Base-by-base conservation (phyloP, 1,140 invertebrate species). In the Alviniconcha marisindica region DNA sequence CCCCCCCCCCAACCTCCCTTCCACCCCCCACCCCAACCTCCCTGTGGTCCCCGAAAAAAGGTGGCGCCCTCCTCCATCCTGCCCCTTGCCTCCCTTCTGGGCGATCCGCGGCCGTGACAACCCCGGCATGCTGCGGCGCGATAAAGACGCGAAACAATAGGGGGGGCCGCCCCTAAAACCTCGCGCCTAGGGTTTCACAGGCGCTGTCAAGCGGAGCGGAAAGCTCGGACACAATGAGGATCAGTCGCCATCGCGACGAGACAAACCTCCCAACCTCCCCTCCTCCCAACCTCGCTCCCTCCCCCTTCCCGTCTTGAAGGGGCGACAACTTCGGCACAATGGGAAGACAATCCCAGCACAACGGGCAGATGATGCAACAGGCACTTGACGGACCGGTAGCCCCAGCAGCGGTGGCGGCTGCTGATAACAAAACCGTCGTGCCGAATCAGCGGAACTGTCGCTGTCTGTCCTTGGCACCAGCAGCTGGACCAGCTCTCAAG, bases 211-310 rank as follows among this genome's bases (percentile, higher is more conserved):
- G 60, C 24, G 7, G 28, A n/a, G 60, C 60, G 28, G 60, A 63
- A 63, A 63, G 7, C 60, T 63, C 28, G 21, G 60, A 63, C 60
- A 10, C 5, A 14, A 63, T 63, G 24, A 31, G 60, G 60, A 63
- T 63, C 60, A 31, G 60, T 63, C 60, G 60, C 60, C 60, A 63
- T 63, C 60, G 24, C 60, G 60, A 63, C 60, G 24, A 63, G 60
- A n/a, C 44, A n/a, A n/a, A n/a, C 44, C 44, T 48, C 18, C 44
- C 5, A 48, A 48, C 44, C 44, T 18, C 44, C 18, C 44, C 44
- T 18, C 44, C 44, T 18, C 44, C 44, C 44, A 5, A 5, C 44
- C 44, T 18, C 44, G 7, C 44, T 18, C 44, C 44, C 44, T 18
- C 44, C 44, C 44, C 44, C 44, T 48, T 48, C 44, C 18, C 44